Conservation (phyloP, 2,797 vertebrate species). For the Nothura maculosa region DNA sequence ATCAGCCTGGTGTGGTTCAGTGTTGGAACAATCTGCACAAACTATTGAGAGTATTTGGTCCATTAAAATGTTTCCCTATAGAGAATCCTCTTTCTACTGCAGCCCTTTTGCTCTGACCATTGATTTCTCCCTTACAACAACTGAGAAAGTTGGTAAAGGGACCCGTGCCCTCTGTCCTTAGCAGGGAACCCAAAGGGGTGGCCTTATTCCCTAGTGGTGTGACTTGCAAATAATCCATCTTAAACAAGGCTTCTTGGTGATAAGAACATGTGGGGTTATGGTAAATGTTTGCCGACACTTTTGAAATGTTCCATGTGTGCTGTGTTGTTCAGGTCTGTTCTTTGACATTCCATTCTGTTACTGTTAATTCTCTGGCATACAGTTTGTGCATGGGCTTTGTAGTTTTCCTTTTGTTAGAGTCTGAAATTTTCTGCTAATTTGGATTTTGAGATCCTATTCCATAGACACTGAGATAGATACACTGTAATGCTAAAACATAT, state of each 20-base stretch:
- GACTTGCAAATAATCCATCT: neutral
- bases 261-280: neutral
- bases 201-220: neutral
- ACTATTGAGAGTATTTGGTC: rapidly evolving
- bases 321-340: neutral
- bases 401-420: neutral
- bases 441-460: neutral
- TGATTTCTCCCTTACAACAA: neutral
- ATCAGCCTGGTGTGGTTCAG: neutral
- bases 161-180: neutral
- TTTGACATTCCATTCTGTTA: neutral
- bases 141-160: neutral
- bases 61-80: neutral
- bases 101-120: neutral
- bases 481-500: neutral
- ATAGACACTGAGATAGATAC: neutral
- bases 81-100: neutral
- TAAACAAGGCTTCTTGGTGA: neutral
- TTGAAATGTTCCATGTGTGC: neutral
- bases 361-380: neutral
- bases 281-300: neutral
- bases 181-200: neutral
- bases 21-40: neutral
- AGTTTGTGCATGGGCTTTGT: neutral
- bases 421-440: neutral